A percentile compares a stretch with the other conserved stretches of the same genome.
Evolutionary conservation across 1,140 invertebrate genomes (phyloP).

Genomic region (Dendroctonus ponderosae): DNA sequence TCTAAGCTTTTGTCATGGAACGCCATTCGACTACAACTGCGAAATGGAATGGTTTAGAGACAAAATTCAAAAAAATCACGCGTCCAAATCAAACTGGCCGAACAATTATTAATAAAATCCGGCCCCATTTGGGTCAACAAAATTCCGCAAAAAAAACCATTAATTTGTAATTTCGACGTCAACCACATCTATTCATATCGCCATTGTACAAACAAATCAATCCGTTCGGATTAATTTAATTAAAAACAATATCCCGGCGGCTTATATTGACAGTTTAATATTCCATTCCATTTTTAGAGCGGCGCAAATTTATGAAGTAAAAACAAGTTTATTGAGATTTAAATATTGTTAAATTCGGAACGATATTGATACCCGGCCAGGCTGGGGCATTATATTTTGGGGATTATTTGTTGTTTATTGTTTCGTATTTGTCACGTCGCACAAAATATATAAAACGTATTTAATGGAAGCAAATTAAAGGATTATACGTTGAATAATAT

Average conservation of each 20-base stretch:
- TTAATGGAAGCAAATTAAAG: too few species aligned
- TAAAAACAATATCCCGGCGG: slow-evolving; percentile 29
- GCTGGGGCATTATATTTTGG: slow-evolving; percentile 8
- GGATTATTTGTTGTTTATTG: slow-evolving; percentile 11
- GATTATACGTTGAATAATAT: too few species aligned
- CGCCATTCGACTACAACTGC: too few species aligned
- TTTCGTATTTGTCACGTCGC: not conserved
- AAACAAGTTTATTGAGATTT: slow-evolving; percentile 26
- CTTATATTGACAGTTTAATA: slow-evolving; percentile 30
- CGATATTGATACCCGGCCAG: slow-evolving; percentile 2
- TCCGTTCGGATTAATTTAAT: slow-evolving; percentile 35
- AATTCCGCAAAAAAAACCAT: slow-evolving; percentile 26
- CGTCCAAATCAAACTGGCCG: too few species aligned
- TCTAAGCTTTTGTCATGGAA: too few species aligned
- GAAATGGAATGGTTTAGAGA: too few species aligned
- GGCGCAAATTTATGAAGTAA: slow-evolving; percentile 25
- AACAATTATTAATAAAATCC: not conserved
- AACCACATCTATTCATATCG: slow-evolving; percentile 14
- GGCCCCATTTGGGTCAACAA: not conserved
- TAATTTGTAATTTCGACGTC: slow-evolving; percentile 22
- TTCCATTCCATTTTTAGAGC: slow-evolving; percentile 18
- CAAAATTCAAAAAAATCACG: too few species aligned
- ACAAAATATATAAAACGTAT: not conserved
- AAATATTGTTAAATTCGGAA: slow-evolving; percentile 29
- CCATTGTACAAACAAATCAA: slow-evolving; percentile 33